Base-by-base conservation (phyloP, 37 sponge, comb jelly and placozoan species). In the Hexactinellida sp. region DNA sequence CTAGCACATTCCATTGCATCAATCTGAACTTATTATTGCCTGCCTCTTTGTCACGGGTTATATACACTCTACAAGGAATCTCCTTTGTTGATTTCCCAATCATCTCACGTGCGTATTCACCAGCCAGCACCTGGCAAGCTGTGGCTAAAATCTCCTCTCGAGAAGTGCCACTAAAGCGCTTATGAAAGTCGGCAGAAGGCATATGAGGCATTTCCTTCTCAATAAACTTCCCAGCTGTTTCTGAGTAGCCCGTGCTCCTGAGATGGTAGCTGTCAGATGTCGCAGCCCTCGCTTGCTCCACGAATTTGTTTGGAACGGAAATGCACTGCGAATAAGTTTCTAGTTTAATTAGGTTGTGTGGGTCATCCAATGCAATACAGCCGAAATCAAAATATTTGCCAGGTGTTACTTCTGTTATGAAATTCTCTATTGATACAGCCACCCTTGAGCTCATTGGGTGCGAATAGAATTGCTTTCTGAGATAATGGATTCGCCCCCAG, bases 361-460 rank as follows among this genome's bases (percentile, higher is more conserved):
- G 76, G 76, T 63, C 76, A n/a, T 63, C 76, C 34, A 63, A 7
- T 32, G 76, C 76, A 25, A 63, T 23, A 63, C 76, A 63, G 13
- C 76, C 76, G 25, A 63, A 5, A 63, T 63, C 76, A 28, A 63
- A 63, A n/a, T 63, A 63, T 25, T 5, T 23, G 3, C 76, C 76
- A 23, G 76, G 76, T n/a, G 76, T 32, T 10, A 10, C 13, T 23
- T 63, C 76, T 63, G 76, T n/a, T 32, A 63, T 63, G 76, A 63
- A 63, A n/a, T 63, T 63, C 76, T 63, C 76, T 21, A 63, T 63
- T n/a, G 76, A 63, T 32, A 63, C 76, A 25, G 76, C 76, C 34
- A 63, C 34, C 3, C 76, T 7, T 63, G 76, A 63, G 34, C 76
- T n/a, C 76, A 23, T 5, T 63, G 76, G 76, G 30, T 63, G 76